Evolutionary conservation across 2,888 invertebrate genomes (phyloP), one percentile per base, ranked within the genome.

Genomic region (Ectobius pallidus): DNA sequence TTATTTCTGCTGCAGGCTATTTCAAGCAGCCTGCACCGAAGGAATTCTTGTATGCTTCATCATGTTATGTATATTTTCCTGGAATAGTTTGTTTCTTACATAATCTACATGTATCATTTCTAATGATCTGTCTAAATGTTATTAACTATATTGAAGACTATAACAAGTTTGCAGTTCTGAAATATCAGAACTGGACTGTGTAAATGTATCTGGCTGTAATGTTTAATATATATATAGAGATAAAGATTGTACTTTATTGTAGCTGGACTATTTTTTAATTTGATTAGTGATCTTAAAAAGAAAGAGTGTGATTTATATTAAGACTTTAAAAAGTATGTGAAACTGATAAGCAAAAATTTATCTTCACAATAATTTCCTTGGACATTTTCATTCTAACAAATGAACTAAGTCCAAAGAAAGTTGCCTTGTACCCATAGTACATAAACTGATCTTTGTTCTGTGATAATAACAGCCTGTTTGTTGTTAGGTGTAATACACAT

Each of bases 361-460:
- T 63, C 42, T 22, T 63, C 22, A 65, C 32, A 18, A 18, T 61
- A 49, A 46, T 20, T 62, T 46, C 20, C 32, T 46, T 63, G 62
- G 63, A 44, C 49, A 49, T 49, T 70, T 34, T 70, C 46, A 52
- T 55, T 70, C 16, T 70, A 27, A 61, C 30, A 18, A 70, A 49
- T 61, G 49, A 46, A 63, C 63, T 49, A 61, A 61, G 70, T 58
- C 72, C 52, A 55, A 71, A 63, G 65, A 52, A 58, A 72, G 62
- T 58, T 72, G 72, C 72, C 72, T 72, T 72, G 68, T 67, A 68
- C 72, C 72, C 46, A 58, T 72, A 72, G 72, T 72, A 69, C 72
- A 72, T 68, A 72, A n/a, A 72, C 55, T 72, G 32, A 68, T 72
- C 58, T 72, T 72, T 72, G 72, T 72, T 72, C 72, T 72, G 72